A percentile compares a stretch with the other conserved stretches of the same genome.
Conservation (phyloP, 2,797 vertebrate genomes). For the Falco cherrug region DNA sequence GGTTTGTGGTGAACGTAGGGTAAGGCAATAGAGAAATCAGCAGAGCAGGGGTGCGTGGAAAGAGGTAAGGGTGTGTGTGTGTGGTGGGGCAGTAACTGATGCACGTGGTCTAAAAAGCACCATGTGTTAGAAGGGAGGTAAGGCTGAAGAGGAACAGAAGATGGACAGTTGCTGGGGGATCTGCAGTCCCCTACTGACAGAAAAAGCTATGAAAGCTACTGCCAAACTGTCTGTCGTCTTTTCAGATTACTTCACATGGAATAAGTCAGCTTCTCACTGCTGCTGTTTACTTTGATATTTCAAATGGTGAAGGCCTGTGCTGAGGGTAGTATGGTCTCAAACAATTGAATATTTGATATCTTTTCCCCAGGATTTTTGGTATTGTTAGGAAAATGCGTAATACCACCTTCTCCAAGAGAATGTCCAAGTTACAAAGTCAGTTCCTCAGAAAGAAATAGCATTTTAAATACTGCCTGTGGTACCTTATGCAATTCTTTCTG, state of each 20-base stretch:
- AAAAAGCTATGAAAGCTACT: background rate
- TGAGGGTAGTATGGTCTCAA: background rate
- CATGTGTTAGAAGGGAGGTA: background rate
- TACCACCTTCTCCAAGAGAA: background rate
- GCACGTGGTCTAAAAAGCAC: background rate
- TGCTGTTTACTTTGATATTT: background rate
- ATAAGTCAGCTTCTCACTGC: background rate
- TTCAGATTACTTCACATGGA: background rate
- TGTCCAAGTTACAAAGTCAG: background rate
- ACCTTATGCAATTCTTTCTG: background rate
- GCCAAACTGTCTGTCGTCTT: background rate
- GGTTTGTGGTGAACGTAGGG: background rate
- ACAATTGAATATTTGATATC: background rate
- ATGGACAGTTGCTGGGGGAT: background rate
- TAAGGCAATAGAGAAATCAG: background rate
- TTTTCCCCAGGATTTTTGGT: background rate
- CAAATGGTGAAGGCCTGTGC: background rate
- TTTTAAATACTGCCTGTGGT: background rate
- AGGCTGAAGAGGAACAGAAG: background rate
- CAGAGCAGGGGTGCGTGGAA: background rate
- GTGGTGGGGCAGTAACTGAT: background rate
- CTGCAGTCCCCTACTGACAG: background rate
- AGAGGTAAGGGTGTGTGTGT: background rate
- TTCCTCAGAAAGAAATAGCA: background rate
- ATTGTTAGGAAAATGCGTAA: background rate